Percentiles rank a stretch among this genome's conserved stretches.
Conservation (phyloP, 2,888 invertebrate species). For the Lamellibrachia columna region DNA sequence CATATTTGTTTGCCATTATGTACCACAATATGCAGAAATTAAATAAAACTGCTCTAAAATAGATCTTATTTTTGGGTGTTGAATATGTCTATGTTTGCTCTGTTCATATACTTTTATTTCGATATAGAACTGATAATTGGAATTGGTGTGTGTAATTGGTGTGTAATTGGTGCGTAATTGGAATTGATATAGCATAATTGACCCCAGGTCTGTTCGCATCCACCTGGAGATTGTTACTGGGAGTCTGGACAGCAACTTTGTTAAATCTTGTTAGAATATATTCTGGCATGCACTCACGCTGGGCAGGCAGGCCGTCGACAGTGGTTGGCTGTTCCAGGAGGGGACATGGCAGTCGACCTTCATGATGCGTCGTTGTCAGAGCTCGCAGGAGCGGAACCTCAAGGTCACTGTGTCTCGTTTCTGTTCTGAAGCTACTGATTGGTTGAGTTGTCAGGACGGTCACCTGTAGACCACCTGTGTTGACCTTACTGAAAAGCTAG, state of each 20-base stretch:
- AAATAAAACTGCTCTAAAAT: too few species aligned
- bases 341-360: slow-evolving; percentile 50
- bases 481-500: slow-evolving; percentile 50
- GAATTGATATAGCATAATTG: too few species aligned
- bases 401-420: slow-evolving; percentile 51
- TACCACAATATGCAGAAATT: too few species aligned
- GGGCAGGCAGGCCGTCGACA: slow-evolving; percentile 56
- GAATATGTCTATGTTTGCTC: too few species aligned
- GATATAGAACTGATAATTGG: too few species aligned
- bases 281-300: slow-evolving; percentile 48
- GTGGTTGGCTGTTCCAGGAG: slow-evolving; percentile 60
- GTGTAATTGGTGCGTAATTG: too few species aligned
- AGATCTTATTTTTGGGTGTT: too few species aligned
- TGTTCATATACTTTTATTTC: too few species aligned
- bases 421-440: slow-evolving; percentile 53
- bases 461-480: slow-evolving; percentile 44
- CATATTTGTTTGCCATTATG: too few species aligned
- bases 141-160: too few species aligned
- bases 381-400: slow-evolving; percentile 54
- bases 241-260: not conserved
- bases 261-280: not conserved
- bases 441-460: slow-evolving; percentile 47
- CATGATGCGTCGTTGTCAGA: slow-evolving; percentile 49
- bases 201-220: slow-evolving; percentile 6
- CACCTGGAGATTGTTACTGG: not conserved